Base-by-base conservation (phyloP, 2,888 invertebrate genomes). In the Auanema sp. region DNA sequence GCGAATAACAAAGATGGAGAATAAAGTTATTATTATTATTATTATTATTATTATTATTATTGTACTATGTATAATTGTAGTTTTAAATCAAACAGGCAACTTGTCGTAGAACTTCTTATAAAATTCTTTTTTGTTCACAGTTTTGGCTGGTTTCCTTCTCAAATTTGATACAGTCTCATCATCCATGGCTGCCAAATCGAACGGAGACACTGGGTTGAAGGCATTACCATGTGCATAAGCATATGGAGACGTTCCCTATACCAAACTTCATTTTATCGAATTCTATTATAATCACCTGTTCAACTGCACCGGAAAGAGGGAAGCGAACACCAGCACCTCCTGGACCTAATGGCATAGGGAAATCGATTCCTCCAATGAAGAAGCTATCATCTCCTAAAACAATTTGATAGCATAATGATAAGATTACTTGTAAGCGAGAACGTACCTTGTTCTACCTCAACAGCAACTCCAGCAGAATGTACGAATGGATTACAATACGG, bases 401-500 rank as follows among this genome's bases (percentile, higher is more conserved):
- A 40, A 42, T 14, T 1, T 11, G 41, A 10, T 54, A 14, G 33
- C 12, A 11, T n/a, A 54, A n/a, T 41, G 24, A 49, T 58, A 21
- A n/a, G 50, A n/a, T 50, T 50, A 8, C 16, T 23, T 18, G 50
- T 43, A 12, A 14, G 11, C 11, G 14, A 43, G n/a, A 43, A 43
- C n/a, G 11, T 12, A 65, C 73, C 75, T 52, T 75, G 71, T 49
- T 79, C 79, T 1, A 80, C 72, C 68, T 80, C 79, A 5, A 77
- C 77, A 10, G 71, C 80, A 0, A 79, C 77, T 53, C 72, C 80
- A 16, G 75, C 62, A 53, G 74, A 72, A 60, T 78, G 77, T 5
- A 80, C 79, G 66, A 80, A 80, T 8, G 80, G 80, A 58, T 80
- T 80, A 67, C 80, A 80, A 58, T 79, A 79, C 58, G 80, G 80